Evolutionary conservation across 2,888 invertebrate species (phyloP).

Genomic region (Xanthia icteritia): DNA sequence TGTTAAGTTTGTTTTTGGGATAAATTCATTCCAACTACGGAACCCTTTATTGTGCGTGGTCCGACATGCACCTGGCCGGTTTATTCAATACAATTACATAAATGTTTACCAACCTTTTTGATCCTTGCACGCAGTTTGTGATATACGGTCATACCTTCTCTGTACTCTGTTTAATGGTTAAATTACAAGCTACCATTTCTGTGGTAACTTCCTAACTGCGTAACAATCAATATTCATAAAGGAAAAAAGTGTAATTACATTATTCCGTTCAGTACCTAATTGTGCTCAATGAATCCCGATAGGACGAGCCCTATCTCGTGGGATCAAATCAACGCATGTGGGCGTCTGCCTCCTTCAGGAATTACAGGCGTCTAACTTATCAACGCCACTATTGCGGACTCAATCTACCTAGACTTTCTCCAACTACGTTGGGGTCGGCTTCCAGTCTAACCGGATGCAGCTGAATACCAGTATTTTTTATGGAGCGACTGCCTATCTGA

Average conservation of each 20-base stretch:
- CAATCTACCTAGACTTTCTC: too few relatives aligned
- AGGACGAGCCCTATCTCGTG: slow-evolving; percentile 36
- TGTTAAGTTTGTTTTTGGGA: too few relatives aligned
- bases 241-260: slow-evolving; percentile 7
- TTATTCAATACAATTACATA: neutral
- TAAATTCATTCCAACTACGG: too few relatives aligned
- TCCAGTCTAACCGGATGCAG: too few relatives aligned
- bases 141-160: neutral
- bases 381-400: neutral
- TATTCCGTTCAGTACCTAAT: slow-evolving; percentile 10
- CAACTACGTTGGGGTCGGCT: too few relatives aligned
- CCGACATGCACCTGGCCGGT: too few relatives aligned
- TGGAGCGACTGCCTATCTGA: too few relatives aligned
- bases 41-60: too few relatives aligned
- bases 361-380: slow-evolving; percentile 6
- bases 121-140: neutral
- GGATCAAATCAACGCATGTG: slow-evolving; percentile 38
- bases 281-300: slow-evolving; percentile 30
- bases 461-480: too few relatives aligned
- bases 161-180: neutral
- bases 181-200: neutral
- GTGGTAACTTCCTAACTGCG: neutral
- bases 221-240: slow-evolving; percentile 6
- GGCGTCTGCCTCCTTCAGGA: slow-evolving; percentile 14
- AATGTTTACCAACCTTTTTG: neutral